A percentile compares a stretch with the other conserved stretches of the same genome.
Evolutionary conservation across 2,113 vertebrate genomes (phyloP).

Genomic region (Dasypus novemcinctus): DNA sequence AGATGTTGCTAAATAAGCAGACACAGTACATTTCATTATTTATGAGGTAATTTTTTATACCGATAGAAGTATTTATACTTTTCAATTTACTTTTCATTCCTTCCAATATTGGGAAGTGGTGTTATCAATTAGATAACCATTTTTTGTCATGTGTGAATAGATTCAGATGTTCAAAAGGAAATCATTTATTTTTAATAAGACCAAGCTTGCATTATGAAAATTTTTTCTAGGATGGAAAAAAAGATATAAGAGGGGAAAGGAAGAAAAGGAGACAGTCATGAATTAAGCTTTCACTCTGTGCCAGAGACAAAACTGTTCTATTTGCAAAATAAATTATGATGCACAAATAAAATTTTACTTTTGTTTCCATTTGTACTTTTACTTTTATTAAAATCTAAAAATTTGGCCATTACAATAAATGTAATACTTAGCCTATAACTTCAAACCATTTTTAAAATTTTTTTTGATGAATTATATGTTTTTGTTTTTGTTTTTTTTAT

Average conservation of each 20-base stretch:
- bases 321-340: slow-evolving; percentile 1
- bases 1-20: not conserved
- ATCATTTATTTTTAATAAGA: not conserved
- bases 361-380: not conserved
- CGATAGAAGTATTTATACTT: not conserved
- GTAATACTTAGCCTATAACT: not conserved
- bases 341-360: not conserved
- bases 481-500: no score
- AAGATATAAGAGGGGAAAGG: not conserved
- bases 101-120: not conserved
- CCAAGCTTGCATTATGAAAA: not conserved
- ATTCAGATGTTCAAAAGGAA: not conserved
- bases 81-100: not conserved
- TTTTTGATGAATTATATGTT: no score
- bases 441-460: not conserved
- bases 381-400: slow-evolving; percentile 15
- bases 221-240: not conserved
- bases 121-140: not conserved
- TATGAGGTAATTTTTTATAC: not conserved
- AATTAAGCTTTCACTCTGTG: not conserved
- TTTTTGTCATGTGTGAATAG: not conserved
- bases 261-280: not conserved
- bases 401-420: not conserved
- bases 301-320: not conserved
- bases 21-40: slow-evolving; percentile 38